phyloP scores from a whole-genome alignment of 2,888 invertebrate species.

The Caenorhabditis angaria region DNA sequence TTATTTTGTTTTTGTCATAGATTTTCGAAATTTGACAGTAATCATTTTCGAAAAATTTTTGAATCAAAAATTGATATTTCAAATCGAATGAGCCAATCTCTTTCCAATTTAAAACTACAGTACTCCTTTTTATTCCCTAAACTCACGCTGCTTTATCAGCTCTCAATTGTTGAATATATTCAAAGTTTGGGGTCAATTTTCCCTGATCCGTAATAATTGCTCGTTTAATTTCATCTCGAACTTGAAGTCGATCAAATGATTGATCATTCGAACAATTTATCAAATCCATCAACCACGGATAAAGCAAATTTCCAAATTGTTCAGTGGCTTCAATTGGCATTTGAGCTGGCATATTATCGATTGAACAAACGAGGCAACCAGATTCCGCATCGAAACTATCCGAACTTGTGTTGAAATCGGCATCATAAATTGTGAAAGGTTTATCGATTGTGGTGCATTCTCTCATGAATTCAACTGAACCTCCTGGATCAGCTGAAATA shows the following conservation, averaged over 20 bases:
- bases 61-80: background rate
- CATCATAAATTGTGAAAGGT: constrained; percentile 98
- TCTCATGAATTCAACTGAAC: constrained; percentile 98
- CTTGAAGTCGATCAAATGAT: constrained; percentile 63
- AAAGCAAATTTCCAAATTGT: constrained; percentile 91
- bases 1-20: background rate
- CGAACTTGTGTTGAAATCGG: constrained; percentile 94
- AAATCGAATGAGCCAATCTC: background rate
- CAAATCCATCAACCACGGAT: constrained; percentile 89
- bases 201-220: constrained; percentile 97
- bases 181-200: constrained; percentile 86
- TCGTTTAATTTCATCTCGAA: constrained; percentile 73
- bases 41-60: no score
- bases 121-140: background rate
- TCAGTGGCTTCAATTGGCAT: constrained; percentile 95
- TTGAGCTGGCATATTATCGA: constrained; percentile 99
- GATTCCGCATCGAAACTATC: constrained; percentile 77
- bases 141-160: constrained; percentile 50
- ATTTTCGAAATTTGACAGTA: no score
- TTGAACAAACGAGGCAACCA: constrained; percentile 97
- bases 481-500: constrained; percentile 98
- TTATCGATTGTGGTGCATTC: constrained; percentile 99
- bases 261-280: constrained; percentile 68
- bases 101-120: background rate
- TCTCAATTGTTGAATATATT: constrained; percentile 91